phyloP scores from a whole-genome alignment of 1,140 invertebrate genomes.

The Pseudachorutes palmiensis region DNA sequence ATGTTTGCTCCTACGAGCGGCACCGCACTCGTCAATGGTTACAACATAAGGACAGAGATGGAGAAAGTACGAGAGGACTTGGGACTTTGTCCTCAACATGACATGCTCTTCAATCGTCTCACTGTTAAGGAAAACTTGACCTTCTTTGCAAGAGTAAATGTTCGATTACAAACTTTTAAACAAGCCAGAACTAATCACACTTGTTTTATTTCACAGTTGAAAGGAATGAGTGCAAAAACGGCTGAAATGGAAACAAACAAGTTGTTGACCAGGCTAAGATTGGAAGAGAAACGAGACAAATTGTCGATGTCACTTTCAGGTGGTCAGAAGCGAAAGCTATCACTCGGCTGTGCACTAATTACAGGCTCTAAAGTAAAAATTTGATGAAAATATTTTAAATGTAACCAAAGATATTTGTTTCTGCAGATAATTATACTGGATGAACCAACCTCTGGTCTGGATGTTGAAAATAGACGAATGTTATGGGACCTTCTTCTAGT shows the following conservation, averaged over 20 bases:
- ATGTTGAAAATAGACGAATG: constrained; percentile 51
- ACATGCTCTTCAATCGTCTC: constrained; percentile 81
- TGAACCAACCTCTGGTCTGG: constrained; percentile 48
- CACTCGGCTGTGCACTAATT: constrained; percentile 48
- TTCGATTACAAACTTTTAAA: not conserved
- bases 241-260: constrained; percentile 2
- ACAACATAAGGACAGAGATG: constrained; percentile 55
- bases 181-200: too few species aligned
- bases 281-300: constrained; percentile 53
- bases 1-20: constrained; percentile 60
- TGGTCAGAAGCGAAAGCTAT: constrained; percentile 58
- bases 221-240: not conserved
- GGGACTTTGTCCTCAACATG: constrained; percentile 89
- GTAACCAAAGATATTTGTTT: not conserved
- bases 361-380: constrained; percentile 43
- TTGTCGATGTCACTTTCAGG: constrained; percentile 67
- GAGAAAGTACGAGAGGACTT: constrained; percentile 51
- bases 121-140: constrained; percentile 81
- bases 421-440: constrained; percentile 17
- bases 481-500: constrained; percentile 49
- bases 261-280: constrained; percentile 44
- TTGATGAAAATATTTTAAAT: not conserved
- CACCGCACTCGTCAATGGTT: constrained; percentile 59
- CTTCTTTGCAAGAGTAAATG: constrained; percentile 57
- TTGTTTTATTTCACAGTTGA: constrained; percentile 1